A percentile compares a stretch with the other conserved stretches of the same genome.
Conservation (phyloP, 30 jellyfish, hydroid and myxozoan genomes). For the Nemopilema nomurai region DNA sequence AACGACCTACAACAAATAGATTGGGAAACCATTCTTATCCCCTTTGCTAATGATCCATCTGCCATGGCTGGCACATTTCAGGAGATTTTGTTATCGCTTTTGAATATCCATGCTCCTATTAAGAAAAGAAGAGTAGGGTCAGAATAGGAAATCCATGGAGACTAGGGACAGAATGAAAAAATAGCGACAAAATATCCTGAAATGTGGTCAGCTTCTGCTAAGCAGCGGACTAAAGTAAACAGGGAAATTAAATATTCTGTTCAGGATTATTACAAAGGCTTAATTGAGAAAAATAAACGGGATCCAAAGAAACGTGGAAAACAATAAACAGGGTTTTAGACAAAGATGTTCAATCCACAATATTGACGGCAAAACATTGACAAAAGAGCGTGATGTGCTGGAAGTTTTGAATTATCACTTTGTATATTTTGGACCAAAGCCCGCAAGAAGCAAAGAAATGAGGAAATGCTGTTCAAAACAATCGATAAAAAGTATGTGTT, state of each 20-base stretch:
- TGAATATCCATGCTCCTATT: constrained; percentile 64
- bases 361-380: constrained; percentile 45
- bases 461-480: constrained; percentile 46
- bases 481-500: constrained; percentile 36
- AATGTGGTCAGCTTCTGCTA: constrained; percentile 56
- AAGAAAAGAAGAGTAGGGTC: constrained; percentile 48
- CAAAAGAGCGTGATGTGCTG: constrained; percentile 49
- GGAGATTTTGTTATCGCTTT: constrained; percentile 39
- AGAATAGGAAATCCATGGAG: no score
- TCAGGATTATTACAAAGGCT: constrained; percentile 46
- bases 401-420: constrained; percentile 39
- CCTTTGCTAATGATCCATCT: constrained; percentile 24
- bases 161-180: constrained; percentile 58
- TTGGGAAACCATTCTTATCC: constrained; percentile 47
- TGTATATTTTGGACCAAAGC: constrained; percentile 66
- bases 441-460: constrained; percentile 47
- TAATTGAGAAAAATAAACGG: constrained; percentile 47
- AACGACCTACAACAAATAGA: constrained; percentile 41
- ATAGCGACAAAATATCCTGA: constrained; percentile 52
- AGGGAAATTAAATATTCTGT: constrained; percentile 25
- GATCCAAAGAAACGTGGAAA: constrained; percentile 49
- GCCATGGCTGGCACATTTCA: constrained; percentile 48
- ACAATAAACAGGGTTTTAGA: constrained; percentile 52
- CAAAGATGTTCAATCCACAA: constrained; percentile 35
- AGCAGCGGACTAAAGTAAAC: constrained; percentile 45